Conservation (phyloP, 2,888 invertebrate species). For the Noctua janthe region DNA sequence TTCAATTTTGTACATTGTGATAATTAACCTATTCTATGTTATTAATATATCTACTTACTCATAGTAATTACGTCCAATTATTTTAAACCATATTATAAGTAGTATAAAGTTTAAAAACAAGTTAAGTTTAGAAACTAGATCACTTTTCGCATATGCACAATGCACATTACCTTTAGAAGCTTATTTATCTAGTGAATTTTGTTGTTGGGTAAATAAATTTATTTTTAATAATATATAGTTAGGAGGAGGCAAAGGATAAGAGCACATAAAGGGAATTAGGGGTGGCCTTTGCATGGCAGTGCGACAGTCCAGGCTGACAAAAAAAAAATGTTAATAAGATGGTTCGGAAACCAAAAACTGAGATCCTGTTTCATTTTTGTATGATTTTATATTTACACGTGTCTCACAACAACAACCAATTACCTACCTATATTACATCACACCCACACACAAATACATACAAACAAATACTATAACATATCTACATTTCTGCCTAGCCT, state of each 20-base stretch:
- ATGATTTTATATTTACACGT: neutral
- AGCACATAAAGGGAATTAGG: too few relatives aligned
- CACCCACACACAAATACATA: neutral
- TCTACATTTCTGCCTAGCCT: neutral
- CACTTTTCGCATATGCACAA: neutral
- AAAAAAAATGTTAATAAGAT: neutral
- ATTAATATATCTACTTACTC: neutral
- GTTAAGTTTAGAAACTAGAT: neutral
- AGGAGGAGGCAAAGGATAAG: too few relatives aligned
- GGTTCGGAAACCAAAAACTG: neutral
- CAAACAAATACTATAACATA: neutral
- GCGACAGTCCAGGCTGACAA: neutral
- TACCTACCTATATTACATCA: neutral
- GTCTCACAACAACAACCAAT: neutral
- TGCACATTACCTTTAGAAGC: neutral
- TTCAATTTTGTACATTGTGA: neutral
- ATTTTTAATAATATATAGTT: neutral
- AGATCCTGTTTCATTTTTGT: slow-evolving; percentile 12
- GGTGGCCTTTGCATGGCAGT: too few relatives aligned
- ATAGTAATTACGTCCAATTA: neutral
- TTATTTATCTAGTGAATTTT: neutral
- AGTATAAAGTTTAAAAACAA: neutral
- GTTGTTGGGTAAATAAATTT: neutral
- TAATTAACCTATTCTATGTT: neutral
- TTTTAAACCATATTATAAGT: neutral